These are phyloP conservation scores for Laothoe populi DNA, from an alignment of 2,888 invertebrate species.

Conservation along the genomic window DNA sequence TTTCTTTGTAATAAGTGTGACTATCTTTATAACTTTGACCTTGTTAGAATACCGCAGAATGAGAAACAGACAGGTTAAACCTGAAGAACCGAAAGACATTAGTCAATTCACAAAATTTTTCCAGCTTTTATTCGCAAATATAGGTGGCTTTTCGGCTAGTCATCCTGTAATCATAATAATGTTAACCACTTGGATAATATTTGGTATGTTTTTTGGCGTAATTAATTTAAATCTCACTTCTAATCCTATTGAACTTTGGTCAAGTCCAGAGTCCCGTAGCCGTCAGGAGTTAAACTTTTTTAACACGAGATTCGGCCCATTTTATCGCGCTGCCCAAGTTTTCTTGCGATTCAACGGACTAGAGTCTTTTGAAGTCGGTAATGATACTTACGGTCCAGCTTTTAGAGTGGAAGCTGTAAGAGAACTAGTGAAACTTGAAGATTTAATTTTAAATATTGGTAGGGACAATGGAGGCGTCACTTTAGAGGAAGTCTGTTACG, in stretches of 20 bases:
- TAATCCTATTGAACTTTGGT: conserved; percentile 97
- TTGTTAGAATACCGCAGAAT: conserved; percentile 45
- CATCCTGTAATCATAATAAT: conserved; percentile 87
- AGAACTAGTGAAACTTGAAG: conserved; percentile 89
- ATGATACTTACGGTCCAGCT: conserved; percentile 90
- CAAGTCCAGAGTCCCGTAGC: conserved; percentile 91
- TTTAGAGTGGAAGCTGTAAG: conserved; percentile 90
- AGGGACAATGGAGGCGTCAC: conserved; percentile 78
- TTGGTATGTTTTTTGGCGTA: conserved; percentile 88
- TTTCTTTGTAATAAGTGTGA: conserved; percentile 72
- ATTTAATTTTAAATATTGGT: conserved; percentile 86
- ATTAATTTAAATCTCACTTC: conserved; percentile 89
- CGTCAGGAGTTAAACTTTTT: conserved; percentile 94
- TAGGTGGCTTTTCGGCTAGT: conserved; percentile 86
- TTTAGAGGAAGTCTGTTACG: conserved; percentile 89
- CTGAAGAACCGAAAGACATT: conserved; percentile 32
- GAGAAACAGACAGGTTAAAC: conserved; percentile 37
- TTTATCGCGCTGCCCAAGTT: conserved; percentile 95
- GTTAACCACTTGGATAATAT: conserved; percentile 84
- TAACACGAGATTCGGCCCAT: conserved; percentile 94
- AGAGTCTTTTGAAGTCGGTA: conserved; percentile 63
- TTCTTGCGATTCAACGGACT: conserved; percentile 89
- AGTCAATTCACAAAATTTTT: conserved; percentile 56
- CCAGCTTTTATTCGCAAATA: conserved; percentile 59
- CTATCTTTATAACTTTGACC: conserved; percentile 60